Conservation (phyloP, 1,140 invertebrate species). For the Hyposmocoma kahamanoa region DNA sequence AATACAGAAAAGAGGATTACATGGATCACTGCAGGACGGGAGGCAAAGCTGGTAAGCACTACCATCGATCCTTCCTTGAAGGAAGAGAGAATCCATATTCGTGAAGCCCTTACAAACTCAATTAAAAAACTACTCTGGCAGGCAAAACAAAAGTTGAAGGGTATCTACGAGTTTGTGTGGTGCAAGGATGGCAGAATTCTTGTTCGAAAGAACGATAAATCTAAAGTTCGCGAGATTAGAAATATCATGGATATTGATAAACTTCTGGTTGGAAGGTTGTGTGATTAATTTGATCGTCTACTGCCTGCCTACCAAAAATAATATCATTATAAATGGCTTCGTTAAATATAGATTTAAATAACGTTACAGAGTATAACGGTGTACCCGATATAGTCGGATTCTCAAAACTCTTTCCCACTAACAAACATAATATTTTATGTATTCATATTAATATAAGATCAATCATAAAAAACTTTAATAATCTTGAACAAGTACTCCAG, state of each 20-base stretch:
- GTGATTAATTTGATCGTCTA: not conserved
- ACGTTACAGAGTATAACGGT: not conserved
- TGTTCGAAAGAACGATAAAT: not conserved
- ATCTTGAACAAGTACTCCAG: not conserved
- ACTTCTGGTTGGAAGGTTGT: not conserved
- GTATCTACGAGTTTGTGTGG: not conserved
- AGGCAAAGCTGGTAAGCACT: not conserved
- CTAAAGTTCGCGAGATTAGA: not conserved
- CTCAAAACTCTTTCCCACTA: not conserved
- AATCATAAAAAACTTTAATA: not conserved
- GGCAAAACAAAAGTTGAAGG: not conserved
- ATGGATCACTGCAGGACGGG: not conserved
- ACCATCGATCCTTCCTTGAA: not conserved
- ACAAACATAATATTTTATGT: not conserved
- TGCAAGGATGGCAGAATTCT: not conserved
- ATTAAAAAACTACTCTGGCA: not conserved
- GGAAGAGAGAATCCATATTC: not conserved
- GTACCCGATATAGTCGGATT: not conserved
- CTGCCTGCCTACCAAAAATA: not conserved
- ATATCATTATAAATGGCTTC: not conserved
- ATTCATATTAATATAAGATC: not conserved
- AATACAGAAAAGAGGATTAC: not conserved
- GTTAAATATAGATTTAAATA: not conserved
- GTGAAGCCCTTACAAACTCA: not conserved
- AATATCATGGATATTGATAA: not conserved